A percentile compares a stretch with the other conserved stretches of the same genome.
Conservation (phyloP, 2,113 vertebrate genomes). For the Meles meles region DNA sequence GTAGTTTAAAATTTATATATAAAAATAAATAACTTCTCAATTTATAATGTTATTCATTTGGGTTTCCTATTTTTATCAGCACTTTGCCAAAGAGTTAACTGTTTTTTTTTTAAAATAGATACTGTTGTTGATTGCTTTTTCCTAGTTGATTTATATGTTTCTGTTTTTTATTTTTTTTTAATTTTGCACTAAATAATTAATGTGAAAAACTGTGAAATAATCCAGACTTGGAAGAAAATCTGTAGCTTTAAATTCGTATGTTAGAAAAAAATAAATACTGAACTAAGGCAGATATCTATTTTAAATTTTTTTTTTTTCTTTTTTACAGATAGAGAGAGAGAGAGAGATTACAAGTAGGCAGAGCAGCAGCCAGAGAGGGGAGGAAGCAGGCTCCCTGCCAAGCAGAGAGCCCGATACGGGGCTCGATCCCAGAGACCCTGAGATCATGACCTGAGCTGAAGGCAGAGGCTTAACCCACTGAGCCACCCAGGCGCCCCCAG, state of each 20-base stretch:
- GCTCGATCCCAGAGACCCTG: too few species aligned
- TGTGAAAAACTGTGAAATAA: background rate
- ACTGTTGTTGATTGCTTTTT: background rate
- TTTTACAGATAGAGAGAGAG: too few species aligned
- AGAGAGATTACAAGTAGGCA: too few species aligned
- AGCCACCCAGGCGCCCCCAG: too few species aligned
- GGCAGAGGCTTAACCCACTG: too few species aligned
- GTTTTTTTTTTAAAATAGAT: background rate
- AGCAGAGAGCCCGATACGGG: too few species aligned
- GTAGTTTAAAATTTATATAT: background rate
- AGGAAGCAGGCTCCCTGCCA: too few species aligned
- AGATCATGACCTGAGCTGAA: too few species aligned
- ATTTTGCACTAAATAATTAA: background rate
- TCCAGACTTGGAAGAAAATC: background rate
- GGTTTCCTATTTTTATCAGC: background rate
- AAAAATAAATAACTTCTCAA: background rate
- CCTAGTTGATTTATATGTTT: background rate
- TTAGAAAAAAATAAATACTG: background rate
- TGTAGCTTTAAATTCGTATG: background rate
- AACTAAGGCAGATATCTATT: too few species aligned
- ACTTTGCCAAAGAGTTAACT: background rate
- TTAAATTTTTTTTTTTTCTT: too few species aligned
- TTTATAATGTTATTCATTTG: background rate
- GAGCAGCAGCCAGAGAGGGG: too few species aligned
- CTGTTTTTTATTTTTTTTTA: background rate